These are phyloP conservation scores for Frieseomelitta varia DNA, from an alignment of 1,140 invertebrate species.

Conservation along the genomic window DNA sequence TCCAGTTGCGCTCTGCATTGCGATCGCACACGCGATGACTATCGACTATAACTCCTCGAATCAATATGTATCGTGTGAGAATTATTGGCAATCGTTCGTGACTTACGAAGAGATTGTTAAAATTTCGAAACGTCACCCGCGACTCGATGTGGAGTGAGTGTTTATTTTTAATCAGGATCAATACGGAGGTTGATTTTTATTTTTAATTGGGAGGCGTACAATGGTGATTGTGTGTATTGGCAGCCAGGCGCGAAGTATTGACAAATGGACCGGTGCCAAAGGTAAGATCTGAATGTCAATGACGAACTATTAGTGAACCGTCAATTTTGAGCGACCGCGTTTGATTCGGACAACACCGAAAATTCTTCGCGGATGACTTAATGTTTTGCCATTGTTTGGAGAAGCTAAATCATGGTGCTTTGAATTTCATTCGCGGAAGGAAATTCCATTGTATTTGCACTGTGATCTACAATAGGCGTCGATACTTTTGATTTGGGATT, in stretches of 20 bases:
- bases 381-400: not conserved
- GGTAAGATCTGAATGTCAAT: constrained; percentile 54
- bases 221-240: constrained; percentile 7
- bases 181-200: constrained; percentile 24
- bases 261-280: constrained; percentile 51
- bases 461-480: not conserved
- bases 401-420: not conserved
- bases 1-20: not conserved
- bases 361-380: not conserved
- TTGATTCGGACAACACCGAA: constrained; percentile 22
- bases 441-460: not conserved
- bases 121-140: too few relatives aligned
- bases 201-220: constrained; percentile 25
- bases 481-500: not conserved
- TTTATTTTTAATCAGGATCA: not conserved
- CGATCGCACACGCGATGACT: not conserved
- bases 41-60: not conserved
- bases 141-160: too few relatives aligned
- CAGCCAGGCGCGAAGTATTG: constrained; percentile 12
- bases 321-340: constrained; percentile 31
- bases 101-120: too few relatives aligned
- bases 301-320: constrained; percentile 47
- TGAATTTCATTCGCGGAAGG: not conserved
- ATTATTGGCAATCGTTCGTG: not conserved
- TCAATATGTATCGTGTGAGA: not conserved